Evolutionary conservation across 2,797 vertebrate species (phyloP).

Genomic region (Podargus strigoides): DNA sequence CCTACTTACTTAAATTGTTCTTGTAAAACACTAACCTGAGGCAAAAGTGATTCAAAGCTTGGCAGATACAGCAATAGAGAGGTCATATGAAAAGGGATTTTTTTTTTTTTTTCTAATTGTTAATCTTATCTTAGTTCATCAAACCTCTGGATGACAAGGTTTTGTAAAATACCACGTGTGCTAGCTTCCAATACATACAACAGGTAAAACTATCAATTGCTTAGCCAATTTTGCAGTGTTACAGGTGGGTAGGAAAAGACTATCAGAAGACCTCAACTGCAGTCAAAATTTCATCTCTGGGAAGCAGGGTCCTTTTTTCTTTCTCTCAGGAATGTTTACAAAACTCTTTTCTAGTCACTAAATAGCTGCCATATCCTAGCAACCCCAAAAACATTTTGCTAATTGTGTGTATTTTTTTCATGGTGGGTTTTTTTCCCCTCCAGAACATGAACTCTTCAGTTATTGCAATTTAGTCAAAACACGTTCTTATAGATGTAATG

Average conservation of each 20-base stretch:
- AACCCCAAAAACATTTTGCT: not conserved
- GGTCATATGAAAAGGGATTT: not conserved
- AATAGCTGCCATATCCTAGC: not conserved
- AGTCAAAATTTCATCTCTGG: not conserved
- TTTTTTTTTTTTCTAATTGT: not conserved
- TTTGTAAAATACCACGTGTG: not conserved
- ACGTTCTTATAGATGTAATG: not conserved
- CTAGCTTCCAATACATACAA: not conserved
- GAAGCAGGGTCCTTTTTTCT: not conserved
- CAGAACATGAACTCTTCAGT: not conserved
- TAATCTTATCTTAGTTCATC: not conserved
- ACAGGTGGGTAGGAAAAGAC: not conserved
- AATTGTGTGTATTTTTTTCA: not conserved
- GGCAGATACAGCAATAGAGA: not conserved
- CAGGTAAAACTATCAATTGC: not conserved
- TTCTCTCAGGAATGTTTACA: not conserved
- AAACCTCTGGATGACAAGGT: not conserved
- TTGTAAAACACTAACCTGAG: not conserved
- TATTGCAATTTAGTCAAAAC: not conserved
- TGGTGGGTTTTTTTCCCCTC: not conserved
- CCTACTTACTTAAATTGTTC: not conserved
- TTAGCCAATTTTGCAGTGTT: not conserved
- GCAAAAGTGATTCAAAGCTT: not conserved
- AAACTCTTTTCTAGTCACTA: not conserved
- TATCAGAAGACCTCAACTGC: not conserved